Percentiles rank a stretch among this genome's conserved stretches.
Evolutionary conservation across 2,113 vertebrate species (phyloP).

Genomic region (Jaculus jaculus): DNA sequence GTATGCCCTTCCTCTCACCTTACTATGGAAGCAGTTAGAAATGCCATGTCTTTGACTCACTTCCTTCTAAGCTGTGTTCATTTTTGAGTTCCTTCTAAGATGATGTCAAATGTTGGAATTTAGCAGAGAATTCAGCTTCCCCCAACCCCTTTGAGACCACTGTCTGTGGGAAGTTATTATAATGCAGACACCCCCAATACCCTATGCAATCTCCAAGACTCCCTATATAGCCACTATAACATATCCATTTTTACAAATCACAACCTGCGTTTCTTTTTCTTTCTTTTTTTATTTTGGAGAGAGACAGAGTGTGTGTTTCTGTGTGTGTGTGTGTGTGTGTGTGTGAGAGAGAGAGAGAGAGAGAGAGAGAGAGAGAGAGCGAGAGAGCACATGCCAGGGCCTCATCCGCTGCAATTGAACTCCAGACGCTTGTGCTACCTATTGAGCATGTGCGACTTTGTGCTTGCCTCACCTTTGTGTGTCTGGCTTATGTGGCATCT

Average conservation of each 20-base stretch:
- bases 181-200: slow-evolving; percentile 36
- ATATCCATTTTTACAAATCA: slow-evolving; percentile 37
- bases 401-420: too few relatives aligned
- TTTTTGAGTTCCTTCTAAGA: slow-evolving; percentile 70
- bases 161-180: slow-evolving; percentile 79
- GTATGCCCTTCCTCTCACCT: slow-evolving; percentile 44
- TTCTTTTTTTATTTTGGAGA: too few relatives aligned
- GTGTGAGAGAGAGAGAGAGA: too few relatives aligned
- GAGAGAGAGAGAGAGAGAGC: too few relatives aligned
- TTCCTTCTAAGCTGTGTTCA: slow-evolving; percentile 69
- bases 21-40: slow-evolving; percentile 68
- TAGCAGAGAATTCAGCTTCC: slow-evolving; percentile 67
- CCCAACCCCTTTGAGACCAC: slow-evolving; percentile 34
- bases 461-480: too few relatives aligned
- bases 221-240: slow-evolving; percentile 57
- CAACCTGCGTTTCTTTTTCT: slow-evolving; percentile 14
- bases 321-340: too few relatives aligned
- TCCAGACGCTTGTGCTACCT: too few relatives aligned
- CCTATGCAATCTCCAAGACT: slow-evolving; percentile 56
- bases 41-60: slow-evolving; percentile 74
- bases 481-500: too few relatives aligned
- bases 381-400: too few relatives aligned
- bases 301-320: too few relatives aligned
- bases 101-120: slow-evolving; percentile 58
- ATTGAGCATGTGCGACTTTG: too few relatives aligned